phyloP scores from a whole-genome alignment of 2,888 invertebrate genomes.

The Tipula lateralis region DNA sequence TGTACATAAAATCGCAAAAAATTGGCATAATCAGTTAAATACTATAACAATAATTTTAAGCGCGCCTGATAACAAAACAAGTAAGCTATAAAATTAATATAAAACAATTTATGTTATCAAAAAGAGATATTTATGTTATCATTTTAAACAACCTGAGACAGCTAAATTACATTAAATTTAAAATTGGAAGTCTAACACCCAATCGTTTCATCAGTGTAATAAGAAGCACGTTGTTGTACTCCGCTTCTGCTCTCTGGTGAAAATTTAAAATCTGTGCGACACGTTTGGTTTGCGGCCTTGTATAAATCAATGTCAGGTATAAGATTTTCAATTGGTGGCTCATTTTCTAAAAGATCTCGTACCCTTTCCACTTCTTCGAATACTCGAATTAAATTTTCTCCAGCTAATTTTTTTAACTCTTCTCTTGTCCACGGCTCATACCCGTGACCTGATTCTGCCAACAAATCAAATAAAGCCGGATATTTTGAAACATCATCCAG shows the following conservation, averaged over 20 bases:
- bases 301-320: slow-evolving; percentile 27
- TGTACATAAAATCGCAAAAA: neutral
- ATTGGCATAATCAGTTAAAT: neutral
- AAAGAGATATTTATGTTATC: neutral
- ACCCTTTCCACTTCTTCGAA: slow-evolving; percentile 49
- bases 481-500: slow-evolving; percentile 68
- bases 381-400: slow-evolving; percentile 51
- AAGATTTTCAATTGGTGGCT: neutral
- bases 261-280: neutral
- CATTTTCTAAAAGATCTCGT: neutral
- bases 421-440: slow-evolving; percentile 46
- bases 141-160: too few relatives aligned
- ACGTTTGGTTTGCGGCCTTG: neutral
- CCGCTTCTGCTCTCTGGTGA: neutral
- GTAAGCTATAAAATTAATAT: too few relatives aligned
- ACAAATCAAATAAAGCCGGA: slow-evolving; percentile 63
- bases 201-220: neutral
- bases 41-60: neutral
- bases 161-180: neutral
- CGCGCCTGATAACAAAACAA: neutral
- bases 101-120: neutral
- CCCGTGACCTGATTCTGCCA: slow-evolving; percentile 40
- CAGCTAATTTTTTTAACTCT: slow-evolving; percentile 51
- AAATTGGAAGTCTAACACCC: neutral
- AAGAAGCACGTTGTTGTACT: neutral